Evolutionary conservation across 2,797 vertebrate genomes (phyloP).

Genomic region (Bucorvus abyssinicus): DNA sequence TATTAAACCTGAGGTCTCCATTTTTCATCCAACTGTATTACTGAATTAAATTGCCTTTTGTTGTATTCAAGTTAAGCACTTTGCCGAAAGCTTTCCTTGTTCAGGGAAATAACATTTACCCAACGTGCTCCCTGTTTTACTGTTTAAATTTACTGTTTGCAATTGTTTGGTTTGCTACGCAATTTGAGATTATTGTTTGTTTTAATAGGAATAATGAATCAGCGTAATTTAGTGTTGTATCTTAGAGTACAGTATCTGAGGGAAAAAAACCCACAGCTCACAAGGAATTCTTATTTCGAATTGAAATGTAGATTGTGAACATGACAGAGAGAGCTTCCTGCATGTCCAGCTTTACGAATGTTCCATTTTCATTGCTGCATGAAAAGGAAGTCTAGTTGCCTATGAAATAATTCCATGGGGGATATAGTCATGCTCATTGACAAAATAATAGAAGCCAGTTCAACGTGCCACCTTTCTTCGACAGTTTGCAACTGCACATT

Average conservation of each 20-base stretch:
- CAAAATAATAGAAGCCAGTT: not conserved
- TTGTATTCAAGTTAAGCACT: conserved; percentile 80
- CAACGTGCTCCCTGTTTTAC: conserved; percentile 67
- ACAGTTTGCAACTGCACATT: not conserved
- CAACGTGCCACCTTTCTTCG: not conserved
- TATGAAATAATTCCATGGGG: not conserved
- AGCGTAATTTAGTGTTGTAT: conserved; percentile 69
- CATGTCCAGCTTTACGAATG: conserved; percentile 17
- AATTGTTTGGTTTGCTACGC: conserved; percentile 73
- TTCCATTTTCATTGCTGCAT: not conserved
- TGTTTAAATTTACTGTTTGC: conserved; percentile 76
- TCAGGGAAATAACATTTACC: conserved; percentile 77
- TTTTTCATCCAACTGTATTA: conserved; percentile 81
- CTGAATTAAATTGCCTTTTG: conserved; percentile 86
- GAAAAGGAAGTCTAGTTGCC: not conserved
- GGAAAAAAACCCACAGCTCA: not conserved
- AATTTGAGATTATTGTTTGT: conserved; percentile 77
- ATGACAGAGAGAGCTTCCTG: conserved; percentile 15
- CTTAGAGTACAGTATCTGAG: conserved; percentile 15
- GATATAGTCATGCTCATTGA: not conserved
- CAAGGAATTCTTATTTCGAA: conserved; percentile 39
- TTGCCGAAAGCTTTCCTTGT: conserved; percentile 77
- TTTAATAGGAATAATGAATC: conserved; percentile 82
- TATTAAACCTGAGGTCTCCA: conserved; percentile 82
- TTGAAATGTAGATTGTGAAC: conserved; percentile 54